These are phyloP conservation scores for Propsilocerus akamusi DNA, from an alignment of 1,140 invertebrate genomes.

Conservation along the genomic window DNA sequence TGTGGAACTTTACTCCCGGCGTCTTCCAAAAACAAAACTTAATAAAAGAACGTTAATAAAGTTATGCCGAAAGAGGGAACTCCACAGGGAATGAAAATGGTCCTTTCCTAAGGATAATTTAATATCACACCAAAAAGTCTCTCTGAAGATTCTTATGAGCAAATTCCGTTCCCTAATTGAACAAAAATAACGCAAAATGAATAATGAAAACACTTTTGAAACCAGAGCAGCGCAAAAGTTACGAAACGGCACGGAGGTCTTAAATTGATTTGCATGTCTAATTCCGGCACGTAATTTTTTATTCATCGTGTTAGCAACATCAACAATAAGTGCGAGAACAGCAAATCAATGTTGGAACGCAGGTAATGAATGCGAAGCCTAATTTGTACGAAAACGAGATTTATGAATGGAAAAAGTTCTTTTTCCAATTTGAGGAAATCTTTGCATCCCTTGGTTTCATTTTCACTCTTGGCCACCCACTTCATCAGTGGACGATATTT, in stretches of 20 bases:
- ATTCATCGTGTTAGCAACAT: neutral
- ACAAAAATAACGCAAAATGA: neutral
- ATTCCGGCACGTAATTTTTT: neutral
- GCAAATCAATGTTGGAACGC: neutral
- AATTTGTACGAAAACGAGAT: neutral
- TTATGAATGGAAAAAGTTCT: too few species aligned
- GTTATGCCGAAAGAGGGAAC: neutral
- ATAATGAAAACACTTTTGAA: neutral
- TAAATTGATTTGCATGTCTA: constrained; percentile 3
- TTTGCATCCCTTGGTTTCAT: too few species aligned
- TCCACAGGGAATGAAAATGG: neutral
- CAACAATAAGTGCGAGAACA: neutral
- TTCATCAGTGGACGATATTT: too few species aligned
- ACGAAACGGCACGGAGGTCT: neutral
- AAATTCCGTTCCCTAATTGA: too few species aligned
- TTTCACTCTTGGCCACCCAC: too few species aligned
- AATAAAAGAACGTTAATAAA: neutral
- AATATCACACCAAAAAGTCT: too few species aligned
- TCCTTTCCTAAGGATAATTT: too few species aligned
- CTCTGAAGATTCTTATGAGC: too few species aligned
- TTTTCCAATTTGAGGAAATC: too few species aligned
- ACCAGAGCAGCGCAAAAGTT: neutral
- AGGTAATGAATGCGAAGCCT: neutral
- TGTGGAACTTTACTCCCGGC: neutral
- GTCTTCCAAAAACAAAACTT: neutral